Evolutionary conservation across 2,888 invertebrate genomes (phyloP).

Genomic region (Leucophenga maculata): DNA sequence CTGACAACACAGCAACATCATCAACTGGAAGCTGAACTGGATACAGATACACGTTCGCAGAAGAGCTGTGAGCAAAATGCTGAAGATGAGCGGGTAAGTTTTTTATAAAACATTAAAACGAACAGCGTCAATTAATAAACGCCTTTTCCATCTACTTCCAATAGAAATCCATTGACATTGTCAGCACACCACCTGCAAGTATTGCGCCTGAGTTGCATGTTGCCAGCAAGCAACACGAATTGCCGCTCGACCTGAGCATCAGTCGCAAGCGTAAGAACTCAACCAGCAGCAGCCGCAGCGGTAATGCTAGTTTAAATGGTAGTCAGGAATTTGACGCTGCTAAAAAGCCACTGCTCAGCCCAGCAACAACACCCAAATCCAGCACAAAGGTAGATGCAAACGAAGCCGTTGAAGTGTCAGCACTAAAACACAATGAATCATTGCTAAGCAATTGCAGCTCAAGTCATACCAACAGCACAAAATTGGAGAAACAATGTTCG

Average conservation of each 20-base stretch:
- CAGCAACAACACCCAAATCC: constrained; percentile 28
- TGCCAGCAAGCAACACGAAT: constrained; percentile 74
- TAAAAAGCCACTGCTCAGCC: constrained; percentile 14
- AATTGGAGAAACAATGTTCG: constrained; percentile 19
- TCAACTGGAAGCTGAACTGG: constrained; percentile 21
- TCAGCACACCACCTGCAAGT: constrained; percentile 62
- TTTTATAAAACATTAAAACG: background rate
- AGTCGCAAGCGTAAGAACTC: constrained; percentile 74
- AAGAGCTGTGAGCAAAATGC: constrained; percentile 39
- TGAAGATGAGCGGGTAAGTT: constrained; percentile 68
- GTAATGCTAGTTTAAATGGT: background rate
- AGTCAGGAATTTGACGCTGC: background rate
- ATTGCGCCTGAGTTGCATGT: constrained; percentile 39
- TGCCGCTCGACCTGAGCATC: constrained; percentile 84
- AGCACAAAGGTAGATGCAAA: constrained; percentile 35
- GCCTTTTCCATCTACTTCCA: constrained; percentile 6
- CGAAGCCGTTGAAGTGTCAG: constrained; percentile 34
- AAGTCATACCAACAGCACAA: background rate
- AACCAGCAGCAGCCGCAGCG: constrained; percentile 29
- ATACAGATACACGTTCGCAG: constrained; percentile 18
- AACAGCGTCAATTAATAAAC: background rate
- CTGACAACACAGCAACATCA: too few relatives aligned
- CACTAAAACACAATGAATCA: background rate
- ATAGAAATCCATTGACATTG: constrained; percentile 69
- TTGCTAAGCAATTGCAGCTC: too few relatives aligned